Percentiles rank a stretch among this genome's conserved stretches.
Conservation (phyloP, 2,797 vertebrate species). For the Loris lydekkerianus region DNA sequence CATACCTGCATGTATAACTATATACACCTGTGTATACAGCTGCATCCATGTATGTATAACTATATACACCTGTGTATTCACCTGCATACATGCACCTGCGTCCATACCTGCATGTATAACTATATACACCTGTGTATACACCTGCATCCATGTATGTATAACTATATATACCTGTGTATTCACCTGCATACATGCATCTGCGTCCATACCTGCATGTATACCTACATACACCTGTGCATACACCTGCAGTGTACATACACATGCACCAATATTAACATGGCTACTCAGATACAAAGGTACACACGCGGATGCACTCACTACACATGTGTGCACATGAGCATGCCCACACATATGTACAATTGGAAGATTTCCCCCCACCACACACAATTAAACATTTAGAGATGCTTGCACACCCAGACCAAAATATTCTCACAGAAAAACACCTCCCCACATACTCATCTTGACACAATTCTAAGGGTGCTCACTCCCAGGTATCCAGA, state of each 20-base stretch:
- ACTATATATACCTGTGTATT: no score
- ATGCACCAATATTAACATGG: fast-evolving
- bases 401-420: not conserved
- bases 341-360: not conserved
- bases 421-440: not conserved
- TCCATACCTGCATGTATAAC: no score
- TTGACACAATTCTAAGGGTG: not conserved
- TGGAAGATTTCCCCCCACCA: not conserved
- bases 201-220: no score
- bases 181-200: fast-evolving
- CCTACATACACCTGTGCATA: not conserved
- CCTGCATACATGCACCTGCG: fast-evolving
- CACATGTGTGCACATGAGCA: fast-evolving
- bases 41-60: not conserved
- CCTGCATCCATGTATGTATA: not conserved
- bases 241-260: not conserved
- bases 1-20: no score
- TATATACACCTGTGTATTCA: fast-evolving
- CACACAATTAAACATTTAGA: not conserved
- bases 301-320: not conserved
- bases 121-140: not conserved
- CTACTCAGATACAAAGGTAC: not conserved
- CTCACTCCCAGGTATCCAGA: not conserved
- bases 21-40: no score
- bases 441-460: not conserved